Base-by-base conservation (phyloP, 2,888 invertebrate genomes). In the Anorthoa munda region DNA sequence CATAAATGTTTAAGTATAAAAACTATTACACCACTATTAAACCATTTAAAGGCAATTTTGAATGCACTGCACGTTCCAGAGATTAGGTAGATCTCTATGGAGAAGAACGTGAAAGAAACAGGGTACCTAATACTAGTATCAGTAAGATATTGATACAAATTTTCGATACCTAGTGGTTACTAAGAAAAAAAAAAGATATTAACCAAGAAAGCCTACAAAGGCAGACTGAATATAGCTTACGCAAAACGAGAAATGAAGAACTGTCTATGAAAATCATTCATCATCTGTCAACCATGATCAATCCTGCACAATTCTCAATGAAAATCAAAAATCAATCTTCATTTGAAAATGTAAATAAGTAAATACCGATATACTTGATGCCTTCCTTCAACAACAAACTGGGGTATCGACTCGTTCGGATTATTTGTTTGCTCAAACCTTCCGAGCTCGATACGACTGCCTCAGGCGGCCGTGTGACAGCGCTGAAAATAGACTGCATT, bases 351-450 rank as follows among this genome's bases (percentile, higher is more conserved):
- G 77, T 76, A 15, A 46, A 72, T 72, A 56, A 50, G 17, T 45
- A 72, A 68, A 56, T 56, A 73, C 39, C 39, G 39, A 39, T 50
- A 56, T 26, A 67, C 46, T 71, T 45, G 61, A 61, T 79, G 50
- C 18, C 53, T 45, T 78, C 21, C 13, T 26, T 48, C 15, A 26
- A 51, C 56, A 75, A 76, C 46, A 66, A 77, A 51, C 77, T 26
- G 51, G 61, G n/a, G 67, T 76, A 81, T 81, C 82, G 67, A 66
- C 26, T 66, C 56, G 53, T 46, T 71, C 45, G 48, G 79, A 46
- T 66, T 77, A 77, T 82, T 79, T 79, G 83, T 79, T 82, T 82
- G 58, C 78, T 78, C 58, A 31, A 58, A 59, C 61, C 61, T 55
- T 58, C 53, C 58, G 66, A 55, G 53, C 21, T 39, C 79, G 60